A percentile compares a stretch with the other conserved stretches of the same genome.
Evolutionary conservation across 2,888 invertebrate species (phyloP).

Genomic region (Linyphia triangularis): DNA sequence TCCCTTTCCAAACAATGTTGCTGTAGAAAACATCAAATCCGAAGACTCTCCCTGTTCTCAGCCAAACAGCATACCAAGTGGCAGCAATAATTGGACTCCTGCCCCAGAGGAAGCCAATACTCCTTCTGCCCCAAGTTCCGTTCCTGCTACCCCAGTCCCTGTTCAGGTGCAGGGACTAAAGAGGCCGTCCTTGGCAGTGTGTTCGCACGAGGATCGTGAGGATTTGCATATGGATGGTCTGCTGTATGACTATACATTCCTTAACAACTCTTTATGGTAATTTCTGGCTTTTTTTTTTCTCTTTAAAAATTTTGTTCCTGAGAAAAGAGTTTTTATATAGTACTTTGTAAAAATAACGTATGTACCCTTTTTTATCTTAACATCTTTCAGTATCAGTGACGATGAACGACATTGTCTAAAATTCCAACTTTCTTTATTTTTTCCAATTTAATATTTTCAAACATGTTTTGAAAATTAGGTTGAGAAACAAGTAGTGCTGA

Average conservation of each 20-base stretch:
- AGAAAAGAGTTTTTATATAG: too few relatives aligned
- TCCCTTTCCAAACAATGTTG: slow-evolving; percentile 46
- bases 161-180: slow-evolving; percentile 82
- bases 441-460: too few relatives aligned
- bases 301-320: too few relatives aligned
- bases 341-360: too few relatives aligned
- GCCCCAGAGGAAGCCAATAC: slow-evolving; percentile 54
- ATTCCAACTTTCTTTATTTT: too few relatives aligned
- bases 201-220: slow-evolving; percentile 88
- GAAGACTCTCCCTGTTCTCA: slow-evolving; percentile 45
- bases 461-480: too few relatives aligned
- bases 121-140: slow-evolving; percentile 41
- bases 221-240: slow-evolving; percentile 88
- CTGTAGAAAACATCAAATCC: slow-evolving; percentile 50
- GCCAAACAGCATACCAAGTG: background rate
- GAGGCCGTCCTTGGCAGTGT: slow-evolving; percentile 88
- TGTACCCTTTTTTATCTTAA: too few relatives aligned
- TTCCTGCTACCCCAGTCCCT: slow-evolving; percentile 45
- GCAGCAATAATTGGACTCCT: slow-evolving; percentile 33
- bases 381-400: too few relatives aligned
- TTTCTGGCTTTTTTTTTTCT: too few relatives aligned
- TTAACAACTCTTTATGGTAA: slow-evolving; percentile 87
- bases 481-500: too few relatives aligned
- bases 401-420: too few relatives aligned
- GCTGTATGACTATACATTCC: slow-evolving; percentile 92